Conservation (phyloP, 2,797 vertebrate species). For the Choloepus didactylus region DNA sequence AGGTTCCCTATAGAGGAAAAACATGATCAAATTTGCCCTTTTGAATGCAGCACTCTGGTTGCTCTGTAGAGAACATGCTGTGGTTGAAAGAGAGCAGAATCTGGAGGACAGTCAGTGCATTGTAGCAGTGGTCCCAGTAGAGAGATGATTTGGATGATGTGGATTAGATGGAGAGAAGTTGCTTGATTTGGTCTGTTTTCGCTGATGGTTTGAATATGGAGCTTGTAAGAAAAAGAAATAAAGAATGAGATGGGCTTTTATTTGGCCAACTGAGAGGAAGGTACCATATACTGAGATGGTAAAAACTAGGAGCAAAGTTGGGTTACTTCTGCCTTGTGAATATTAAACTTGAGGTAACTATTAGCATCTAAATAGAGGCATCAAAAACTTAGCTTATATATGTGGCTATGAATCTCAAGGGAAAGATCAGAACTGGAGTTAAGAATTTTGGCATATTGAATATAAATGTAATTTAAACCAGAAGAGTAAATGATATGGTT, state of each 20-base stretch:
- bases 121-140: background rate
- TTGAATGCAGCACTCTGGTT: background rate
- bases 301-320: background rate
- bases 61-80: background rate
- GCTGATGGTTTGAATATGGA: background rate
- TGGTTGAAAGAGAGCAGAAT: background rate
- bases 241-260: background rate
- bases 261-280: background rate
- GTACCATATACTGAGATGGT: background rate
- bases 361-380: constrained; percentile 1
- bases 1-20: constrained; percentile 4
- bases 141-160: background rate
- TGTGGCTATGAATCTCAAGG: background rate
- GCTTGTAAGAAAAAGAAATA: constrained; percentile 1
- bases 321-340: background rate
- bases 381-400: background rate
- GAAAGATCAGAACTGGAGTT: background rate
- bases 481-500: background rate
- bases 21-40: background rate
- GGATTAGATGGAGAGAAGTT: background rate
- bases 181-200: background rate
- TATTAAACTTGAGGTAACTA: background rate
- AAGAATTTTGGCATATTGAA: background rate
- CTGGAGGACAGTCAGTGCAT: background rate
- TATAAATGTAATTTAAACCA: constrained; percentile 14